phyloP scores from a whole-genome alignment of 2,888 invertebrate species.

The Perizoma affinitatum region DNA sequence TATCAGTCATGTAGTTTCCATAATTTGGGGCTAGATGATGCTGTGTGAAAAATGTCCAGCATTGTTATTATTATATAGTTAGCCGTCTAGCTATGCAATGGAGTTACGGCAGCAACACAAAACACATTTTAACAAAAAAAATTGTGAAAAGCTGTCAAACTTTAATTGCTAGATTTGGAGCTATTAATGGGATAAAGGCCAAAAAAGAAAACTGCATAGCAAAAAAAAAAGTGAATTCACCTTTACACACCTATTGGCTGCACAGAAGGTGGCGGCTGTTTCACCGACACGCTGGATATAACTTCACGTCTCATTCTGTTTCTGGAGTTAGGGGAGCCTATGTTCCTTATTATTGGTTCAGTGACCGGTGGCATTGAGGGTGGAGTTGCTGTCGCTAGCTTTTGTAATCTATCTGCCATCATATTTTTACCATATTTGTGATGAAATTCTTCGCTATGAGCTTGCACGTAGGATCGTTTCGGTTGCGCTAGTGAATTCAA shows the following conservation, averaged over 20 bases:
- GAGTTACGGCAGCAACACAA: no score
- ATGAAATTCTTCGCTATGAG: conserved; percentile 62
- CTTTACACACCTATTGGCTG: conserved; percentile 75
- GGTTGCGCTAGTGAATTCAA: conserved; percentile 72
- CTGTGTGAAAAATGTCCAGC: no score
- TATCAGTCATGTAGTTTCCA: no score
- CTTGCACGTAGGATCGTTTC: conserved; percentile 64
- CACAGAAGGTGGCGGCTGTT: conserved; percentile 42
- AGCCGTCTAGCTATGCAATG: no score
- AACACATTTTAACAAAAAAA: no score
- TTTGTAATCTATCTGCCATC: conserved; percentile 55
- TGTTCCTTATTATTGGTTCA: conserved; percentile 34
- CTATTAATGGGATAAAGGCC: not conserved
- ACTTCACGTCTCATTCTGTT: conserved; percentile 44
- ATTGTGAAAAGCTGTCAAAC: conserved; percentile 33
- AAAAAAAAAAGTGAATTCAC: conserved; percentile 58
- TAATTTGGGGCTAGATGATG: no score
- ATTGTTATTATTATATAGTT: no score
- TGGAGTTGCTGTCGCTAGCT: conserved; percentile 42
- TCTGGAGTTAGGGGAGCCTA: conserved; percentile 30
- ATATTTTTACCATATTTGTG: conserved; percentile 56
- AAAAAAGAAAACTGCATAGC: not conserved
- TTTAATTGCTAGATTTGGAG: no score
- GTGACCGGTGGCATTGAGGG: conserved; percentile 7
- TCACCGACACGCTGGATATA: conserved; percentile 38